phyloP scores from a whole-genome alignment of 2,888 invertebrate species.

The Eledone cirrhosa region DNA sequence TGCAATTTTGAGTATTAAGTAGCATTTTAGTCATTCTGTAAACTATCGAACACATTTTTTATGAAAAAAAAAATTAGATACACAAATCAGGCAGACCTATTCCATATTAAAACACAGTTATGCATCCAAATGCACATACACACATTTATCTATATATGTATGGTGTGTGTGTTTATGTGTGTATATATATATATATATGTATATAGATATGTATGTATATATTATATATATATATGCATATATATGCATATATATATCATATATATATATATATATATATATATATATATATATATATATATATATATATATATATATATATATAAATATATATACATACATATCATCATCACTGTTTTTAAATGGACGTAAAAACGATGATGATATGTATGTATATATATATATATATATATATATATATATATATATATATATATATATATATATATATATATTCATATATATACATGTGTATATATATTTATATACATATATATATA shows the following conservation, averaged over 20 bases:
- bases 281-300: slow-evolving; percentile 3
- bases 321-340: background rate
- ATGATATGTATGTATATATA: no score
- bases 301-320: slow-evolving; percentile 15
- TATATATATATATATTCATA: background rate
- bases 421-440: background rate
- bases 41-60: no score
- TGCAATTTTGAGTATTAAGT: no score
- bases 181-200: background rate
- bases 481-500: background rate
- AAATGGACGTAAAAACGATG: no score
- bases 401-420: no score
- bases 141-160: background rate
- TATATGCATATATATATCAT: background rate
- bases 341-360: no score
- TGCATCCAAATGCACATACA: no score
- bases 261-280: background rate
- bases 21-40: no score
- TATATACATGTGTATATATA: background rate
- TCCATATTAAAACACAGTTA: no score
- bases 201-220: background rate
- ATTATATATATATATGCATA: background rate
- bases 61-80: no score
- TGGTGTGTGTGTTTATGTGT: background rate
- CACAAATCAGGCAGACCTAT: no score